phyloP scores from a whole-genome alignment of 2,797 vertebrate genomes.

The Girardinus metallicus region DNA sequence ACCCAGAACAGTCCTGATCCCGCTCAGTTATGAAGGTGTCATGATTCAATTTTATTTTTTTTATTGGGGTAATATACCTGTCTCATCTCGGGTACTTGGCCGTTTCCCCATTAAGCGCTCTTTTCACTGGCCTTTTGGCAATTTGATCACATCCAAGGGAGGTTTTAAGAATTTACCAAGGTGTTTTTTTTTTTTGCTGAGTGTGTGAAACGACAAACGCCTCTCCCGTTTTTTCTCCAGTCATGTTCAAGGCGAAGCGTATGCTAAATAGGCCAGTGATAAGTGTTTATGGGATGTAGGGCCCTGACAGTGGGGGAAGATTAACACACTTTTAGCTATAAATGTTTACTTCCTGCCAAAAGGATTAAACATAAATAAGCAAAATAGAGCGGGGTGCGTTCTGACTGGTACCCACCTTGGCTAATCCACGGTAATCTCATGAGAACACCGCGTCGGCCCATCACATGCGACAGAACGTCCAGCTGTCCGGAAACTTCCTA shows the following conservation, averaged over 20 bases:
- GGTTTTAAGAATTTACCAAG: slow-evolving; percentile 45
- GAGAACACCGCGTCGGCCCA: slow-evolving; percentile 45
- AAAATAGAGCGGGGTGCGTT: slow-evolving; percentile 50
- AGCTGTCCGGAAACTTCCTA: slow-evolving; percentile 56
- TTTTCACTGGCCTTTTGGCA: slow-evolving; percentile 49
- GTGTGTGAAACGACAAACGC: slow-evolving; percentile 32
- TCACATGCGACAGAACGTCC: slow-evolving; percentile 61
- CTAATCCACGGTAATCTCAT: slow-evolving; percentile 73
- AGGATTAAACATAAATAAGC: slow-evolving; percentile 57
- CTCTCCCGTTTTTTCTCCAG: slow-evolving; percentile 26
- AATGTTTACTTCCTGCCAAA: slow-evolving; percentile 62
- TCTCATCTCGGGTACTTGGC: slow-evolving; percentile 41
- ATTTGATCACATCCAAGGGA: slow-evolving; percentile 44
- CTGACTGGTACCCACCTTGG: slow-evolving; percentile 64
- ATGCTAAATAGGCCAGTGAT: slow-evolving; percentile 48
- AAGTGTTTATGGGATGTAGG: slow-evolving; percentile 33
- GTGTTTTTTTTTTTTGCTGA: slow-evolving; percentile 51
- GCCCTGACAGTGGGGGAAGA: slow-evolving; percentile 40
- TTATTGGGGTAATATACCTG: slow-evolving; percentile 49
- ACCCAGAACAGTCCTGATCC: slow-evolving; percentile 8
- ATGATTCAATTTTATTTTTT: slow-evolving; percentile 14
- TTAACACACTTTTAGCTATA: slow-evolving; percentile 30
- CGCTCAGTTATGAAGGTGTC: slow-evolving; percentile 22
- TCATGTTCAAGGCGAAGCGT: slow-evolving; percentile 52
- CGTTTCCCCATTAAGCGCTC: slow-evolving; percentile 56